Base-by-base conservation (phyloP, 1,140 invertebrate species). In the Pygmarrhopalites habei region DNA sequence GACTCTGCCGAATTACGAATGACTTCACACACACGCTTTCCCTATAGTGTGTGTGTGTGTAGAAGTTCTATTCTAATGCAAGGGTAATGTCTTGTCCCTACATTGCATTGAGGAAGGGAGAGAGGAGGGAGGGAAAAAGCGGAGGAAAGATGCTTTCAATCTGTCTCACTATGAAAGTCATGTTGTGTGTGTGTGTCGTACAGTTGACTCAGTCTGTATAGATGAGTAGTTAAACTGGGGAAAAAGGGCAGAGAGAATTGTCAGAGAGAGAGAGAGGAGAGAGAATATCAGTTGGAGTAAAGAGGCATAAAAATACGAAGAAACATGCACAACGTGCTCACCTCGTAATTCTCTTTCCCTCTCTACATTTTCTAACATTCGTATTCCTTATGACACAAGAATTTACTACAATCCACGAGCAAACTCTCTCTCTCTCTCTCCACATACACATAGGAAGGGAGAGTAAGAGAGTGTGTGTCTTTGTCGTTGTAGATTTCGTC, bases 331-430 rank as follows among this genome's bases (percentile, higher is more conserved):
- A 65, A 65, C 63, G 63, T 65, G 63, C 58, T 65, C 63, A 65
- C 63, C 58, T 65, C 63, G 58, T 65, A 65, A 60, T 65, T 65
- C 63, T 65, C 58, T 39, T 35, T 59, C 58, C 57, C 47, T 53
- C 26, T 25, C 26, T 59, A 59, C 62, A 64, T 64, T 64, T 43
- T 21, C 46, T 60, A 41, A 47, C 59, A 60, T 60, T 60, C 59
- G 59, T 60, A 60, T 60, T 60, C 59, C 30, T 26, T 52, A 56
- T 60, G 58, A 60, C 58, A 65, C 58, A 56, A 65, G 58, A 65
- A 60, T 60, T 65, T n/a, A 46, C 44, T 12, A 46, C 19, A 7
- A 49, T 49, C 19, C 28, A 1, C 44, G 41, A 14, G 21, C 41
- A 46, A 39, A 39, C 7, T 17, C 17, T n/a, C n/a, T n/a, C n/a